Conservation (phyloP, 1,140 invertebrate genomes). For the Pachypsylla venusta region DNA sequence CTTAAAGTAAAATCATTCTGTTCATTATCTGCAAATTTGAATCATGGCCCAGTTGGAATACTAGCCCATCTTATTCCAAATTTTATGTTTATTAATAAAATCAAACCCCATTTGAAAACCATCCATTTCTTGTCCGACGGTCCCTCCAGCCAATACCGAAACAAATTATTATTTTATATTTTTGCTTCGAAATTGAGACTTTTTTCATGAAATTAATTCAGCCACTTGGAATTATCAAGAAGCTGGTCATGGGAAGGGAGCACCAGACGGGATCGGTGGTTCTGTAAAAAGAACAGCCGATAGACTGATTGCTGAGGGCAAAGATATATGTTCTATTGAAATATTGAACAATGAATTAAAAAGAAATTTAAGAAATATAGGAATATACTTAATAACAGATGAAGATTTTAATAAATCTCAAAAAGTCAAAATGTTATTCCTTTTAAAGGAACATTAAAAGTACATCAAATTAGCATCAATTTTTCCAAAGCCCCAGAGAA, state of each 20-base stretch:
- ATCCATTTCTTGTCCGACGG: constrained; percentile 21
- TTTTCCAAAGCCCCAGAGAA: no score
- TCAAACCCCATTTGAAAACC: constrained; percentile 13
- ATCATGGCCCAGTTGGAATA: constrained; percentile 27
- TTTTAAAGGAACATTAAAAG: no score
- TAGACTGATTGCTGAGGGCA: constrained; percentile 25
- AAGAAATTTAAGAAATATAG: no score
- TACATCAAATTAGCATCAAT: no score
- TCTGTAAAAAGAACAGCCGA: constrained; percentile 30
- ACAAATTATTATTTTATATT: constrained; percentile 21
- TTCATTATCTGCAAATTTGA: constrained; percentile 27
- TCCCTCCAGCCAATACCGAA: no score
- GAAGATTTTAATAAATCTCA: no score
- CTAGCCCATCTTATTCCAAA: constrained; percentile 28
- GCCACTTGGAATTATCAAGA: constrained; percentile 32
- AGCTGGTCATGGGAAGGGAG: constrained; percentile 33
- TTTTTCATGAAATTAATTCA: constrained; percentile 18
- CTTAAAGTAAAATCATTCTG: constrained; percentile 26
- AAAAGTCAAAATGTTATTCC: no score
- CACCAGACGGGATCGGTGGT: constrained; percentile 32
- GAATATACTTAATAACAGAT: no score
- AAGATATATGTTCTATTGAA: no score
- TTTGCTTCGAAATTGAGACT: not conserved
- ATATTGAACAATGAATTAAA: no score
- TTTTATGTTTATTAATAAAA: constrained; percentile 22